These are phyloP conservation scores for Tolmerus cingulatus DNA, from an alignment of 2,888 invertebrate genomes.

Conservation along the genomic window DNA sequence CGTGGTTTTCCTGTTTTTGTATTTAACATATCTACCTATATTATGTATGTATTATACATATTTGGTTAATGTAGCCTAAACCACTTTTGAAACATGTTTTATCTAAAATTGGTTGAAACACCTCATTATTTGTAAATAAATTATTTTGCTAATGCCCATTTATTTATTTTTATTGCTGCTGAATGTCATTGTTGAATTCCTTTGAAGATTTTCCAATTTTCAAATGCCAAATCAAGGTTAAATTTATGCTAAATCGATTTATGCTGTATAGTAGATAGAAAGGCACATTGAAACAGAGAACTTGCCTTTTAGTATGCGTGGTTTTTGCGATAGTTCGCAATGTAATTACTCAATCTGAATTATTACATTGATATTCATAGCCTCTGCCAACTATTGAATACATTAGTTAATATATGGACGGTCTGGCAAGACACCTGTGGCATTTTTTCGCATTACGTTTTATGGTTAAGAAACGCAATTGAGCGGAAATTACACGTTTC, in stretches of 20 bases:
- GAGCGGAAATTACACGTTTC: not conserved
- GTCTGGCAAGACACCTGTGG: not conserved
- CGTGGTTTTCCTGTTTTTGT: not conserved
- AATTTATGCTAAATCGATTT: not conserved
- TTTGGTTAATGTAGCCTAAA: not conserved
- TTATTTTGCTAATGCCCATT: not conserved
- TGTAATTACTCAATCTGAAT: not conserved
- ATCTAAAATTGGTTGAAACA: not conserved
- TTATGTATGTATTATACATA: not conserved
- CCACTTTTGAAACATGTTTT: not conserved
- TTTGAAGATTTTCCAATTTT: not conserved
- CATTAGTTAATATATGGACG: not conserved
- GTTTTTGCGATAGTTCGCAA: not conserved
- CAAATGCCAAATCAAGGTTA: not conserved
- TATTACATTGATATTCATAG: not conserved
- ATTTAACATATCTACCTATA: not conserved
- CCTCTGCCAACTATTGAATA: not conserved
- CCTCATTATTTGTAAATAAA: not conserved
- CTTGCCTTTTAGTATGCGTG: not conserved
- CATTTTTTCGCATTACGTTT: not conserved
- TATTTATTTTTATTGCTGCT: not conserved
- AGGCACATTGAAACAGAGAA: not conserved
- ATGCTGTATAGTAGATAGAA: too few species aligned
- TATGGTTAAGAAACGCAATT: not conserved
- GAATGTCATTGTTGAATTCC: not conserved